These are phyloP conservation scores for Rhagophthalmus giganteus DNA, from an alignment of 2,888 invertebrate genomes.

Conservation along the genomic window DNA sequence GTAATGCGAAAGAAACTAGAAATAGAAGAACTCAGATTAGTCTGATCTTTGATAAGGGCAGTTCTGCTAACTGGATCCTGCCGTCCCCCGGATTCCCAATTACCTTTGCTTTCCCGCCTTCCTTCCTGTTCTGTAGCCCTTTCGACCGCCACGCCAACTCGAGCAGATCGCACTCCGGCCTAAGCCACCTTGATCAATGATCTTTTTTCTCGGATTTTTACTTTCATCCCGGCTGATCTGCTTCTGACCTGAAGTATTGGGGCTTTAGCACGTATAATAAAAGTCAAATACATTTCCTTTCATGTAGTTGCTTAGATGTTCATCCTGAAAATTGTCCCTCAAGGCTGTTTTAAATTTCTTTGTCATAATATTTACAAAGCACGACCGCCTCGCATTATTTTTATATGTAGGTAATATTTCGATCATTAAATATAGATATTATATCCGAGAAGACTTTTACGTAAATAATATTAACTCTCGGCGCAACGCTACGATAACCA, in stretches of 20 bases:
- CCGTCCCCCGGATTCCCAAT: conserved; percentile 37
- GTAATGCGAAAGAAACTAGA: conserved; percentile 49
- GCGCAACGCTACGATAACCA: not conserved
- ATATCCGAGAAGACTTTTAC: no score
- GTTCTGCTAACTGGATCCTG: conserved; percentile 36
- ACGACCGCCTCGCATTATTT: not conserved
- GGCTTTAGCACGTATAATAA: conserved; percentile 19
- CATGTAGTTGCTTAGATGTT: conserved; percentile 13
- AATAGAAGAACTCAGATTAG: conserved; percentile 52
- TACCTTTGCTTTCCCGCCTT: conserved; percentile 40
- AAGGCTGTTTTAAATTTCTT: conserved; percentile 4
- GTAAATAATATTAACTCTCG: not conserved
- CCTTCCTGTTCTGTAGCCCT: conserved; percentile 30
- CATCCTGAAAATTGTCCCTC: conserved; percentile 16
- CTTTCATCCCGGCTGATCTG: conserved; percentile 33
- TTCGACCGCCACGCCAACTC: conserved; percentile 28
- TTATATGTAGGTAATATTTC: no score
- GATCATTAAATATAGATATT: no score
- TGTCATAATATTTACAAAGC: not conserved
- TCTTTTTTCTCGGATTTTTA: conserved; percentile 38
- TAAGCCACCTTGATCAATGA: conserved; percentile 40
- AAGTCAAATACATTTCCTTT: conserved; percentile 21
- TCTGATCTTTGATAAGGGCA: conserved; percentile 48
- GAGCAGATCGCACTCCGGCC: conserved; percentile 27
- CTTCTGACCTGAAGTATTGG: conserved; percentile 23